Base-by-base conservation (phyloP, 1,140 invertebrate genomes). In the Macrocentrus cingulum region DNA sequence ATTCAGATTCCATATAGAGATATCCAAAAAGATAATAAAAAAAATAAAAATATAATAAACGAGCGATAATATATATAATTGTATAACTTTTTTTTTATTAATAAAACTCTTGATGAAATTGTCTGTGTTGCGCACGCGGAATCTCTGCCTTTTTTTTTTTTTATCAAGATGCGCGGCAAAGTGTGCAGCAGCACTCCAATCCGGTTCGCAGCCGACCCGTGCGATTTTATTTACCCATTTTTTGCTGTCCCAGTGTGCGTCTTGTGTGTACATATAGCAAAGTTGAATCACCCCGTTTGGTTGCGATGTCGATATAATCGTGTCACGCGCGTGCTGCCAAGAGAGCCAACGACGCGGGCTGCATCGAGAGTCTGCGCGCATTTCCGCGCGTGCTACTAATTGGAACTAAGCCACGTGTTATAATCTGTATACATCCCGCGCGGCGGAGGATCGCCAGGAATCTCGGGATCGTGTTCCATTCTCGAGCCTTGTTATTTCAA, bases 371-470 rank as follows among this genome's bases (percentile, higher is more conserved):
- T 50, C 55, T 41, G 32, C 48, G 56, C 56, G 48, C 48, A 58
- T 51, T 51, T 49, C 48, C 56, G 56, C 48, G 56, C 56, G 56
- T 58, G 56, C 56, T 51, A 58, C 56, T 58, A 58, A 58, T 58
- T 58, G 56, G 48, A 58, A 39, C 37, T 58, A 23, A 58, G 48
- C 56, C 56, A 58, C 56, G 56, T 58, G 56, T 49, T 49, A 23
- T 11, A 36, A 6, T 11, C 18, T 37, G 9, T 32, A 32, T 44
- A 51, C 19, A 34, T 22, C n/a, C 20, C 36, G 8, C 3, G 22
- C 37, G 22, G 37, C 42, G 49, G 41, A 58, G 48, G 56, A 58
- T 58, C 46, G 36, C 56, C 16, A 51, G 56, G 56, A 58, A 58
- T 58, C 56, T 29, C 23, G 29, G 46, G 56, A 58, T 49, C 56